Evolutionary conservation across 1,140 invertebrate genomes (phyloP), one percentile per base, ranked within the genome.

Genomic region (Neodiprion pinetum): DNA sequence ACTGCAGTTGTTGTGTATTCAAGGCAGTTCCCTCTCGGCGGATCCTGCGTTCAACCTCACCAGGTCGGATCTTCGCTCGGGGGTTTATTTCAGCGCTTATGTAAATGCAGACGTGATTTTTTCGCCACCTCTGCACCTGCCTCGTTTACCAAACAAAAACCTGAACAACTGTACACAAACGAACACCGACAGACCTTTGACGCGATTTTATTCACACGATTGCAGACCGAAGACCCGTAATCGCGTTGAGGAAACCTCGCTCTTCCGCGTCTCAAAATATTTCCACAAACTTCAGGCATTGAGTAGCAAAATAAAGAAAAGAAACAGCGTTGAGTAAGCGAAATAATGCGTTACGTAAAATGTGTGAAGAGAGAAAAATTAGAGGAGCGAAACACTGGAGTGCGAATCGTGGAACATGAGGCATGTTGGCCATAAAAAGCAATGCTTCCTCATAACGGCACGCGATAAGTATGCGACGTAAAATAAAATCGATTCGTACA

Each of bases 31-130:
- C 4, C 53, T 61, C 53, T 61, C 53, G 53, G n/a, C 53, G 53
- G 9, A 61, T 61, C 53, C n/a, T 61, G 53, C 53, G 28, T 17
- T 17, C 11, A 61, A 17, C 53, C n/a, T 14, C 53, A 61, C 53
- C 53, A 17, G 53, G 82, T 85, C 79, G 82, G 84, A 86, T 88
- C 85, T 83, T 81, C 82, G 85, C 81, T 86, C 85, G 88, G 87
- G 88, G 88, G 83, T 88, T 88, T 88, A 88, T 89, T 86, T 85
- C 84, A 84, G 82, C 85, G 87, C 86, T 89, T 88, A 88, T 88
- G 87, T 86, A 87, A 88, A 87, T 89, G 84, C 81, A 82, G 86
- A 88, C 87, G 87, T 88, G 87, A 88, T 88, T 88, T 88, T 83
- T 71, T 87, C 67, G 9, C 67, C 67, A 69, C 67, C 88, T 87